Conservation (phyloP, 2,888 invertebrate genomes). For the Adela reaumurella region DNA sequence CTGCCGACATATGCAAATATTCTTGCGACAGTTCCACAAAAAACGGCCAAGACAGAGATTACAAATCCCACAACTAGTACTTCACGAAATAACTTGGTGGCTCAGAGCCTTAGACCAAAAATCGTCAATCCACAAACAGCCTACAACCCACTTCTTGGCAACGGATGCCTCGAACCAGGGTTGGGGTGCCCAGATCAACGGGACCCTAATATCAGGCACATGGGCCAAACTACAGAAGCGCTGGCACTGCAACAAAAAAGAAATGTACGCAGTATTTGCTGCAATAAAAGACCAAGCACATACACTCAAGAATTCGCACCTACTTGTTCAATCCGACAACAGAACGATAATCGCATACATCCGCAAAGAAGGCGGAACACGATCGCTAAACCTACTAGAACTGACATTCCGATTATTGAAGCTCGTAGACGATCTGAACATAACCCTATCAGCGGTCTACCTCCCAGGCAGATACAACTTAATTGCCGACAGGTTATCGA, state of each 20-base stretch:
- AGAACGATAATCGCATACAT: slow-evolving; percentile 13
- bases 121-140: too few species aligned
- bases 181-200: slow-evolving; percentile 4
- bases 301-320: neutral
- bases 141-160: neutral
- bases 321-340: slow-evolving; percentile 15
- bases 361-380: slow-evolving; percentile 13
- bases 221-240: slow-evolving; percentile 10
- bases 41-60: too few species aligned
- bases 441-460: slow-evolving; percentile 7
- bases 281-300: neutral
- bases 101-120: neutral
- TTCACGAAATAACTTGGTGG: too few species aligned
- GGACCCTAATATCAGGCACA: neutral
- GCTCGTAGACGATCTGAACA: neutral
- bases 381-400: slow-evolving; percentile 1
- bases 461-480: slow-evolving; percentile 15
- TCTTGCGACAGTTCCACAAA: too few species aligned
- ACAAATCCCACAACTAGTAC: too few species aligned
- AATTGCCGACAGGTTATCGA: too few species aligned
- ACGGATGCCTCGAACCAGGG: slow-evolving; percentile 2
- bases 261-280: slow-evolving; percentile 12
- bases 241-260: slow-evolving; percentile 17
- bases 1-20: too few species aligned
- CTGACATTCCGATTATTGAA: neutral